Percentiles rank a stretch among this genome's conserved stretches.
Conservation (phyloP, 2,113 vertebrate genomes). For the Callospermophilus lateralis region DNA sequence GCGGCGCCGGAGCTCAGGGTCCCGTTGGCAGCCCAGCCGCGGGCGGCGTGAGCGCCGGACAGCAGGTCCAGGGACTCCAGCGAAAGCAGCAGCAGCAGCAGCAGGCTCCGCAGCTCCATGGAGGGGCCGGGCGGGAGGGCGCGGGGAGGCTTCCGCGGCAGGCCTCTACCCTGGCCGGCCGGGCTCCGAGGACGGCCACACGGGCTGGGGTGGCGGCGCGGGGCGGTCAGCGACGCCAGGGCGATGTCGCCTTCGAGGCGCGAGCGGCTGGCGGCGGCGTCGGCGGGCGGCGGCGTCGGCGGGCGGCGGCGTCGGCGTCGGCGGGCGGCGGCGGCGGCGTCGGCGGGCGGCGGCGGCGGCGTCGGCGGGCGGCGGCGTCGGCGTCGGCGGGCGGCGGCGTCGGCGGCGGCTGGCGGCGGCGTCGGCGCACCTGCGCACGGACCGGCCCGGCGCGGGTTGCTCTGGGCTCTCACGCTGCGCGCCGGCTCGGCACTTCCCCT, state of each 20-base stretch:
- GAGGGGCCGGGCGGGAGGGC: constrained; percentile 72
- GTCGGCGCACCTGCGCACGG: constrained; percentile 68
- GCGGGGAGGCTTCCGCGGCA: constrained; percentile 45
- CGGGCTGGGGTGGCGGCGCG: constrained; percentile 28
- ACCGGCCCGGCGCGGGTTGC: constrained; percentile 60
- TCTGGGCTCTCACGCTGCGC: constrained; percentile 66
- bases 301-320: too few species aligned
- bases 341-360: too few species aligned
- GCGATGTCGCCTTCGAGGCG: constrained; percentile 78
- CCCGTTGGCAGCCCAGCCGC: constrained; percentile 84
- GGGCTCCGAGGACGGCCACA: neutral
- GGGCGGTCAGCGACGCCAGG: constrained; percentile 42
- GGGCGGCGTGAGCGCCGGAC: constrained; percentile 79
- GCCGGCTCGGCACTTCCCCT: constrained; percentile 65
- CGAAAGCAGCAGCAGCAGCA: constrained; percentile 80
- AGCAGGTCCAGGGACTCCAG: constrained; percentile 81
- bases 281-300: too few species aligned
- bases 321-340: too few species aligned
- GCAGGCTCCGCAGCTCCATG: constrained; percentile 85
- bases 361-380: too few species aligned
- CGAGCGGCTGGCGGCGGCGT: neutral
- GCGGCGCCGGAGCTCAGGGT: constrained; percentile 79
- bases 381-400: too few species aligned
- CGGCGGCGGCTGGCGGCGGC: too few species aligned
- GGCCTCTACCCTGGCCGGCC: constrained; percentile 53